A percentile compares a stretch with the other conserved stretches of the same genome.
Evolutionary conservation across 2,113 vertebrate species (phyloP).

Genomic region (Lampris incognitus): DNA sequence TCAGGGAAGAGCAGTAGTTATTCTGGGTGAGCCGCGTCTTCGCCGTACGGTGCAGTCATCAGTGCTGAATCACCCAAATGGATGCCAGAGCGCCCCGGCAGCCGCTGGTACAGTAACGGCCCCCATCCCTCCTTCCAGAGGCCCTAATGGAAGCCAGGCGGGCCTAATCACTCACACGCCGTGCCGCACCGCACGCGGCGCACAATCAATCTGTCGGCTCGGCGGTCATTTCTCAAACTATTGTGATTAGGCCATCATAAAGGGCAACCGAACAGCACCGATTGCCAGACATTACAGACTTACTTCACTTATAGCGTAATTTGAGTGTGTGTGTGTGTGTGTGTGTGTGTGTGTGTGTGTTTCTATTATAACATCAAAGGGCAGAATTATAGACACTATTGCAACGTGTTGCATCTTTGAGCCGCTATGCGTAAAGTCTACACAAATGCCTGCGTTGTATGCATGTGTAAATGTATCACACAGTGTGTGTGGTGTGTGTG

Average conservation of each 20-base stretch:
- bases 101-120: slow-evolving; percentile 64
- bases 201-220: slow-evolving; percentile 73
- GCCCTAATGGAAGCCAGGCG: slow-evolving; percentile 70
- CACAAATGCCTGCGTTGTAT: background rate
- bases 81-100: slow-evolving; percentile 78
- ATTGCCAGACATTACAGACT: slow-evolving; percentile 63
- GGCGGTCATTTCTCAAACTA: slow-evolving; percentile 67
- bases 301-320: slow-evolving; percentile 43
- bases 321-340: slow-evolving; percentile 19
- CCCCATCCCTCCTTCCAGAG: slow-evolving; percentile 62
- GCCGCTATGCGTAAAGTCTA: background rate
- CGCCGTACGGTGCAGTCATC: slow-evolving; percentile 68
- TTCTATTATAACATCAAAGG: slow-evolving; percentile 57
- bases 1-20: slow-evolving; percentile 72
- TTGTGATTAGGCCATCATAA: slow-evolving; percentile 76
- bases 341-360: slow-evolving; percentile 37
- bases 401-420: slow-evolving; percentile 25
- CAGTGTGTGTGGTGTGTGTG: slow-evolving; percentile 8
- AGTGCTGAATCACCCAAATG: slow-evolving; percentile 78
- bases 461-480: slow-evolving; percentile 27
- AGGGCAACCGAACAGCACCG: slow-evolving; percentile 61
- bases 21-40: slow-evolving; percentile 58
- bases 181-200: slow-evolving; percentile 54
- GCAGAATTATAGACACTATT: slow-evolving; percentile 10
- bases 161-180: slow-evolving; percentile 69